phyloP scores from a whole-genome alignment of 2,888 invertebrate species.

The Epistrophe eligans region DNA sequence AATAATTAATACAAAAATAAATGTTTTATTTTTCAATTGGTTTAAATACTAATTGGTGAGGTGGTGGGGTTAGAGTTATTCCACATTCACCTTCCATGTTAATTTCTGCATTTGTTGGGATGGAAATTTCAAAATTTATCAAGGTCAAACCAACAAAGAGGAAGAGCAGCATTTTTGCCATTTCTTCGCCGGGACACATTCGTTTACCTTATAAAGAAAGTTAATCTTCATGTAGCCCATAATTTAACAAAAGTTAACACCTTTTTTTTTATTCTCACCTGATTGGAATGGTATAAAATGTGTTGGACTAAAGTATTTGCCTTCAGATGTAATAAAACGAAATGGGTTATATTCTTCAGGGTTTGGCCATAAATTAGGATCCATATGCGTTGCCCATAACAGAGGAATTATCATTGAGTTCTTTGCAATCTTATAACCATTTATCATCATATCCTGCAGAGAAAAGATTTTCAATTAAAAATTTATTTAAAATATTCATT shows the following conservation, averaged over 20 bases:
- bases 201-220: slow-evolving; percentile 89
- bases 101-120: slow-evolving; percentile 83
- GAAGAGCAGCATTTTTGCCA: slow-evolving; percentile 89
- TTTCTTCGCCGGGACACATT: slow-evolving; percentile 93
- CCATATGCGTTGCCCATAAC: slow-evolving; percentile 92
- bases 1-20: neutral
- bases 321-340: slow-evolving; percentile 88
- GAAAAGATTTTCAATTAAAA: slow-evolving; percentile 51
- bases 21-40: slow-evolving; percentile 16
- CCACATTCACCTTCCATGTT: slow-evolving; percentile 90
- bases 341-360: slow-evolving; percentile 89
- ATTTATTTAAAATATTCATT: no score
- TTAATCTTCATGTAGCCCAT: neutral
- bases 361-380: slow-evolving; percentile 87
- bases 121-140: slow-evolving; percentile 85
- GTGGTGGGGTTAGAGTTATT: slow-evolving; percentile 89
- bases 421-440: slow-evolving; percentile 88
- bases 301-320: slow-evolving; percentile 87
- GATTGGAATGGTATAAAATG: slow-evolving; percentile 93
- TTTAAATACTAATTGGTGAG: slow-evolving; percentile 84
- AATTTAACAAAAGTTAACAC: neutral
- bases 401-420: slow-evolving; percentile 91
- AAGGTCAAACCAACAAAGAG: slow-evolving; percentile 88
- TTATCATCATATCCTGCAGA: slow-evolving; percentile 85
- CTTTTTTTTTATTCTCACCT: slow-evolving; percentile 85